Evolutionary conservation across 2,888 invertebrate genomes (phyloP), one percentile per base, ranked within the genome.

Genomic region (Cephus pygmeus): DNA sequence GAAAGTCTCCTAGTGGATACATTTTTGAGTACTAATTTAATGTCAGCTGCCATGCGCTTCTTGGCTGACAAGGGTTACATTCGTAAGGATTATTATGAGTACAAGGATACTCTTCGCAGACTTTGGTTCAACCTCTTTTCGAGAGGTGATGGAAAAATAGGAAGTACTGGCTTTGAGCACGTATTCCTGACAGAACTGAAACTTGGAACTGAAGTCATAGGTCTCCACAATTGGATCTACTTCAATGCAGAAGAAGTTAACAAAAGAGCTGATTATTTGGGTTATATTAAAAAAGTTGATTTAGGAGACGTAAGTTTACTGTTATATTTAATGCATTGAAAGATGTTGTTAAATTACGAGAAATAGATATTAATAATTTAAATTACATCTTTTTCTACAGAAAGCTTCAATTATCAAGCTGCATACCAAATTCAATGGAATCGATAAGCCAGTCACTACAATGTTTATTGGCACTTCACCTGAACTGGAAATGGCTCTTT

Each of bases 131-230:
- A 95, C 56, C 93, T 97, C 84, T 98, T 97, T 90, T 95, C 97
- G 0, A 93, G 98, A 81, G 95, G 96, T 40, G 88, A 89, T 23
- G 96, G 96, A 36, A 94, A 94, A 88, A 94, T 96, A 34, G 96
- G 98, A 80, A 98, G 98, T 85, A 96, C 96, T 69, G 98, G 97
- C 1, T 98, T 98, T 89, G 98, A 98, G 91, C 98, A 98, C 88
- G 95, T 98, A 34, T 98, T 98, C 91, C 94, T 98, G 3, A 96
- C 97, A 0, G 98, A 98, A 93, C 92, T 96, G 0, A 97, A 96
- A 90, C 94, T 95, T 84, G 94, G 94, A 73, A 86, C 84, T 4
- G 95, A 95, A 86, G 94, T 98, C 34, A 95, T 92, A 89, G 98
- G 98, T 12, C 93, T 98, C 82, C 98, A 98, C 91, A 98, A 97